Percentiles rank a stretch among this genome's conserved stretches.
Evolutionary conservation across 2,113 vertebrate genomes (phyloP).

Genomic region (Sterna hirundo): DNA sequence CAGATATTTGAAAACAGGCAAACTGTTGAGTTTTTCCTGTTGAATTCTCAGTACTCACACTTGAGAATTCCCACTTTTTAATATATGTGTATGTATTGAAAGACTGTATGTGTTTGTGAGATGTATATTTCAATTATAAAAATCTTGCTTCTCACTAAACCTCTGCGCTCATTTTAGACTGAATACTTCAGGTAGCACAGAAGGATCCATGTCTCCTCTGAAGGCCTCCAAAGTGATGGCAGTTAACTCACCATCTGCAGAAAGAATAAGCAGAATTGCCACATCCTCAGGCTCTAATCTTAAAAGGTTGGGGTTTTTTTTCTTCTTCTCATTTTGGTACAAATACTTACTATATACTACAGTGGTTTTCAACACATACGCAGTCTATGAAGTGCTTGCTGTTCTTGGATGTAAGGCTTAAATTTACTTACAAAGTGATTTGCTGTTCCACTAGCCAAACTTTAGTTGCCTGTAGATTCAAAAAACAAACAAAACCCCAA

Average conservation of each 20-base stretch:
- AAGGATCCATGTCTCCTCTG: constrained; percentile 76
- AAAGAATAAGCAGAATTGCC: constrained; percentile 80
- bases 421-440: neutral
- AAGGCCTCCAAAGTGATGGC: constrained; percentile 83
- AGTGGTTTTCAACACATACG: neutral
- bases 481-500: neutral
- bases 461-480: neutral
- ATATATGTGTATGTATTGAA: neutral
- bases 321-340: neutral
- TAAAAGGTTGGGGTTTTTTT: constrained; percentile 78
- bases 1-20: neutral
- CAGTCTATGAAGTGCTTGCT: neutral
- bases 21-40: neutral
- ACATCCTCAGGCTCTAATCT: constrained; percentile 71
- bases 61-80: neutral
- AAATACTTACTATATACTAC: neutral
- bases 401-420: neutral
- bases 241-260: constrained; percentile 79
- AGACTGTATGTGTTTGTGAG: neutral
- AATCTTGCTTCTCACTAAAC: neutral
- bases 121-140: neutral
- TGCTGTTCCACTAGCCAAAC: neutral
- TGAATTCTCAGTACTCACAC: neutral
- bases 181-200: constrained; percentile 67
- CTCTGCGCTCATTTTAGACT: constrained; percentile 67